Evolutionary conservation across 2,888 invertebrate genomes (phyloP).

Genomic region (Luperina testacea): DNA sequence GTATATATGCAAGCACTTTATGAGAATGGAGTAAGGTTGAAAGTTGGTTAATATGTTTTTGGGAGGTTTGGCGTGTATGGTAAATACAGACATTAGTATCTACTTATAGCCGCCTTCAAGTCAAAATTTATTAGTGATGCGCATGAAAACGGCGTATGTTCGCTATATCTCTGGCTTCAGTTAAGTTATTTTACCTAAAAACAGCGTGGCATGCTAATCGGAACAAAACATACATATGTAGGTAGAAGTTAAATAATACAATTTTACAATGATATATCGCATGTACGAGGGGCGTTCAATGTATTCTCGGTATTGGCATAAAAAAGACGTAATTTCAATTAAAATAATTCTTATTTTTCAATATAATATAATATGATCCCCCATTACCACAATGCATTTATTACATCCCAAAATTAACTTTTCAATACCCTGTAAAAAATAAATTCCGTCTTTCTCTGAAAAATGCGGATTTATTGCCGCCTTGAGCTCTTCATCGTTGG

Average conservation of each 20-base stretch:
- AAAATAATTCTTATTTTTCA: too few species aligned
- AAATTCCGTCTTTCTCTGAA: too few species aligned
- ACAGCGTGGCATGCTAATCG: background rate
- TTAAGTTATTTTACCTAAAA: background rate
- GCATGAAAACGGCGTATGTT: slow-evolving; percentile 1
- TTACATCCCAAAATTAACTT: too few species aligned
- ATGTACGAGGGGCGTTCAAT: too few species aligned
- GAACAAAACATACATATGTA: background rate
- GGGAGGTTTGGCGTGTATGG: slow-evolving; percentile 13
- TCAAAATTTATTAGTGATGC: slow-evolving; percentile 31
- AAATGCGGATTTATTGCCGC: too few species aligned
- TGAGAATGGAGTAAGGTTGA: slow-evolving; percentile 20
- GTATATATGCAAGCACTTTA: slow-evolving; percentile 11
- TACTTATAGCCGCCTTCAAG: slow-evolving; percentile 31
- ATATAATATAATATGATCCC: too few species aligned
- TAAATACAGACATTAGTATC: slow-evolving; percentile 42
- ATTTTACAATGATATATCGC: background rate
- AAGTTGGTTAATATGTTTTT: slow-evolving; percentile 5
- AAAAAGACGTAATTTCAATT: too few species aligned
- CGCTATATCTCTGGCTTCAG: background rate
- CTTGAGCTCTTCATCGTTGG: too few species aligned
- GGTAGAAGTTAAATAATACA: background rate
- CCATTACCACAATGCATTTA: too few species aligned
- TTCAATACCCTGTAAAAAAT: too few species aligned
- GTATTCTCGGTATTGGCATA: too few species aligned